phyloP scores from a whole-genome alignment of 2,888 invertebrate genomes.

The Trachelus iudaicus region DNA sequence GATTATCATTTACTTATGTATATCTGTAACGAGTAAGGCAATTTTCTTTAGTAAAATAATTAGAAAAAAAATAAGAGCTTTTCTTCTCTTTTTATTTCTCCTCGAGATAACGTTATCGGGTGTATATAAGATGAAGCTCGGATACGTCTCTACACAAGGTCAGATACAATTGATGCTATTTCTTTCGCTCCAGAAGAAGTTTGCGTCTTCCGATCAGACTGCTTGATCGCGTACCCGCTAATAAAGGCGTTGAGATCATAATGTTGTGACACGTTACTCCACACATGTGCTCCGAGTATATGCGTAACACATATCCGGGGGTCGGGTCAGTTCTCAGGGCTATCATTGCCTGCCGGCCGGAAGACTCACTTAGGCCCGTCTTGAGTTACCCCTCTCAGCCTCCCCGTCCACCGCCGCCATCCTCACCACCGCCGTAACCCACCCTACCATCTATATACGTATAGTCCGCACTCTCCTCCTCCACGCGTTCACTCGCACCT shows the following conservation, averaged over 20 bases:
- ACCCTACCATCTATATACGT: not conserved
- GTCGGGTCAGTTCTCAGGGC: slow-evolving; percentile 66
- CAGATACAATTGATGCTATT: not conserved
- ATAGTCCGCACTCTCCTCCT: not conserved
- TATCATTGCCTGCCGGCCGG: slow-evolving; percentile 65
- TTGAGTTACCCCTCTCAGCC: slow-evolving; percentile 62
- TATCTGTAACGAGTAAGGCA: not conserved
- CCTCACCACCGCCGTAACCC: slow-evolving; percentile 11
- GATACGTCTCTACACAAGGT: not conserved
- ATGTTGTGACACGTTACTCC: slow-evolving; percentile 54
- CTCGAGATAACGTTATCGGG: not conserved
- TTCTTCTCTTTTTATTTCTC: not conserved
- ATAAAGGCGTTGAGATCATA: slow-evolving; percentile 40
- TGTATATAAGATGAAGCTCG: not conserved
- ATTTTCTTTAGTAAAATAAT: not conserved
- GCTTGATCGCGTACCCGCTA: not conserved
- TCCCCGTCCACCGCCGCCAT: slow-evolving; percentile 26
- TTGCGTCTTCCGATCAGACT: not conserved
- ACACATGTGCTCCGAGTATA: slow-evolving; percentile 45
- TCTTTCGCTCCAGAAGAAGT: not conserved
- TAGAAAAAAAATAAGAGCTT: not conserved
- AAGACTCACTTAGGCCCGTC: slow-evolving; percentile 67
- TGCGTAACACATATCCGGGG: slow-evolving; percentile 63
- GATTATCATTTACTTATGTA: not conserved
- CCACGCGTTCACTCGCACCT: not conserved